Base-by-base conservation (phyloP, 92 coral and sea anemone genomes). In the Phenganax marumi region DNA sequence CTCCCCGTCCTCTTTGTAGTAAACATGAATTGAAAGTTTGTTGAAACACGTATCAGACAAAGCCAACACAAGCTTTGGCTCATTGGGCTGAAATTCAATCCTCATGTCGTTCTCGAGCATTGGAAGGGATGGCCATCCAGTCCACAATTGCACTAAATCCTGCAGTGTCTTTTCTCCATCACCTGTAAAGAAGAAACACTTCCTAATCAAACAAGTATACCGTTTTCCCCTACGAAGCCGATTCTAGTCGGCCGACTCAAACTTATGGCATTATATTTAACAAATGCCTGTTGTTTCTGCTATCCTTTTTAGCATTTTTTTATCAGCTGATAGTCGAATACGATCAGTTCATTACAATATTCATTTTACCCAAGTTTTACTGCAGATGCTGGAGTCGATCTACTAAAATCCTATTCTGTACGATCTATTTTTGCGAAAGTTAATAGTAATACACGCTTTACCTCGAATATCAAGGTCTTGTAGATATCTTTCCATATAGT, bases 401-500 rank as follows among this genome's bases (percentile, higher is more conserved):
- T 33, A 2, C 43, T 33, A 33, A 1, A 33, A 33, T 33, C 43
- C 3, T 33, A 33, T 33, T 33, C 3, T 33, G 43, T 33, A 5
- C 43, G 43, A 33, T 1, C 2, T 33, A 33, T 33, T 5, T 33
- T 33, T 33, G 2, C 1, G 4, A 33, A 4, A 33, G 4, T 4
- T 33, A 4, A 33, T 33, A 33, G 4, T 33, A 33, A 33, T 33
- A 33, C 4, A 4, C 43, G 4, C 84, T 64, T 12, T 64, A 64
- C 70, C 70, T 64, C 70, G 70, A 21, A 25, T 7, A 17, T 64
- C 70, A 21, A 64, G 46, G 8, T 64, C 70, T 64, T 64, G 14
- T 13, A 64, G 26, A 46, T 64, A 64, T 25, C 47, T 64, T 64
- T 64, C 70, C 70, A 64, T 64, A 64, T 22, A 64, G 23, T 16